Percentiles rank a stretch among this genome's conserved stretches.
Conservation (phyloP, 2,797 vertebrate species). For the Tenualosa thibaudeaui region DNA sequence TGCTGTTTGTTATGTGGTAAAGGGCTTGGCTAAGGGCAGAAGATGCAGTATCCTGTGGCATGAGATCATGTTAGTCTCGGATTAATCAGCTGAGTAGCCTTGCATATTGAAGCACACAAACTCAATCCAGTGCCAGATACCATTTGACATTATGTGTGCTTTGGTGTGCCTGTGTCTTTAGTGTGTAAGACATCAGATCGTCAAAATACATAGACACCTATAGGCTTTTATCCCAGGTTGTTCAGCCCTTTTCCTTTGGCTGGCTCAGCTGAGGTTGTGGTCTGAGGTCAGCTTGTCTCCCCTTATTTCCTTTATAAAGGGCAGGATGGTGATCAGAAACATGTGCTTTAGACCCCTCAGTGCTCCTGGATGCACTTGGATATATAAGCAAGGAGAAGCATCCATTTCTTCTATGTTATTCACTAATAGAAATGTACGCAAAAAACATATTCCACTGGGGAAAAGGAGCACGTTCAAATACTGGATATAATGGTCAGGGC, state of each 20-base stretch:
- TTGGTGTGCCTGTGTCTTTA: neutral
- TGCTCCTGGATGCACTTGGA: neutral
- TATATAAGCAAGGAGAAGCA: neutral
- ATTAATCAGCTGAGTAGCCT: neutral
- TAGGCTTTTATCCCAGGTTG: neutral
- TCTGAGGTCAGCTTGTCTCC: slow-evolving; percentile 29
- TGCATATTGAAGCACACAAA: neutral
- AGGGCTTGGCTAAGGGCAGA: neutral
- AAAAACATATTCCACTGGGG: slow-evolving; percentile 35
- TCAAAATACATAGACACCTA: neutral
- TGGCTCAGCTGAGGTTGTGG: neutral
- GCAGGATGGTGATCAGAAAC: slow-evolving; percentile 39
- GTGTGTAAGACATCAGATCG: neutral
- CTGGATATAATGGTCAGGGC: neutral
- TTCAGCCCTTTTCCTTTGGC: neutral
- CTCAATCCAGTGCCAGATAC: neutral
- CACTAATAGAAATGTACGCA: slow-evolving; percentile 37
- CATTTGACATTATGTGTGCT: neutral
- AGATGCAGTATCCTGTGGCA: neutral
- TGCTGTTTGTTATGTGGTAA: neutral
- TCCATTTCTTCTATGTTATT: slow-evolving; percentile 19
- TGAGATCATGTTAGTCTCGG: neutral
- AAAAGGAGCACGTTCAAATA: neutral
- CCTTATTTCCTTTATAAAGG: slow-evolving; percentile 37
- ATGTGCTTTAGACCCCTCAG: slow-evolving; percentile 3